Evolutionary conservation across 2,888 invertebrate species (phyloP).

Genomic region (Drosophila limbata): DNA sequence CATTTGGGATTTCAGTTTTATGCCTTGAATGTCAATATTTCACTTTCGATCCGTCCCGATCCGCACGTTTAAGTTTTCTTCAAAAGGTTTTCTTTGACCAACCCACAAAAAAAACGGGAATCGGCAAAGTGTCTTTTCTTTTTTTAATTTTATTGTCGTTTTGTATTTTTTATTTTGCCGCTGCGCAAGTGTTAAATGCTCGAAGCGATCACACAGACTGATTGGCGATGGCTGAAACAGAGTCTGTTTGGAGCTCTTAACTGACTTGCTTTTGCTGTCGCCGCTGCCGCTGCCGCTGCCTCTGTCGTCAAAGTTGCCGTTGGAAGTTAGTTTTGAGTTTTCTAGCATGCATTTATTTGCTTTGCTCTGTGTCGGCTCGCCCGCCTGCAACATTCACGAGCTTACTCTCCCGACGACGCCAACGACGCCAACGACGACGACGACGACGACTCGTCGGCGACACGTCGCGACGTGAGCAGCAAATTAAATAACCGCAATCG

Average conservation of each 20-base stretch:
- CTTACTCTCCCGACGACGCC: conserved; percentile 38
- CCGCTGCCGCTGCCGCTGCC: background rate
- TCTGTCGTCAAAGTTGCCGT: background rate
- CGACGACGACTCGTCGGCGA: conserved; percentile 6
- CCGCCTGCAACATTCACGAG: conserved; percentile 41
- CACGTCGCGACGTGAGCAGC: conserved; percentile 70
- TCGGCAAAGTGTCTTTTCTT: conserved; percentile 20
- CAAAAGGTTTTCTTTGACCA: conserved; percentile 50
- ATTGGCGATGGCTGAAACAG: conserved; percentile 52
- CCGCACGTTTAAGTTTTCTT: conserved; percentile 20
- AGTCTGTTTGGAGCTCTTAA: conserved; percentile 48
- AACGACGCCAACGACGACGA: background rate
- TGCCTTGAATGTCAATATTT: conserved; percentile 51
- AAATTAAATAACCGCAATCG: conserved; percentile 59
- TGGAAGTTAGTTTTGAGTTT: conserved; percentile 37
- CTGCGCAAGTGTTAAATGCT: conserved; percentile 57
- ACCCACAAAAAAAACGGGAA: conserved; percentile 55
- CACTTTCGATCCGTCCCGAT: conserved; percentile 42
- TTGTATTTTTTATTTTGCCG: conserved; percentile 9
- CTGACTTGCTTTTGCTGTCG: conserved; percentile 10
- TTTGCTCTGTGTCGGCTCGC: conserved; percentile 15
- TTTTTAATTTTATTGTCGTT: background rate
- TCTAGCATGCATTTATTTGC: conserved; percentile 57
- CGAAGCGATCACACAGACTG: conserved; percentile 72
- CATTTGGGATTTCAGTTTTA: conserved; percentile 30